Conservation (phyloP, 2,797 vertebrate species). For the Falco naumanni region DNA sequence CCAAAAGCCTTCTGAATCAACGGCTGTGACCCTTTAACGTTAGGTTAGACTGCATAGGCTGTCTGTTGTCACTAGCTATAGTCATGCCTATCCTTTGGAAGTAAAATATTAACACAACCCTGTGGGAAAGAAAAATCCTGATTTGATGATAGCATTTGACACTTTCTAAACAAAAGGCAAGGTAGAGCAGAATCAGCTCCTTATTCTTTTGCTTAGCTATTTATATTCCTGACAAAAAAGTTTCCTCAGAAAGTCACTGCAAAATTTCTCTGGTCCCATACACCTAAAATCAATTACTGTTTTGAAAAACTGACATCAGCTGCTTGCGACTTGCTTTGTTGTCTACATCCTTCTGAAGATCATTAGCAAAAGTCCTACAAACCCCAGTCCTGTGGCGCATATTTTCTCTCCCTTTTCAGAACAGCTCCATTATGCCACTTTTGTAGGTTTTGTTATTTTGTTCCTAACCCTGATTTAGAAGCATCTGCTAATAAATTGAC, state of each 20-base stretch:
- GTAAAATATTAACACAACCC: not conserved
- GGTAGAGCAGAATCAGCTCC: not conserved
- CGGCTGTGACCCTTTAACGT: not conserved
- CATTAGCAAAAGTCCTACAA: not conserved
- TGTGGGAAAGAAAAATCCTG: not conserved
- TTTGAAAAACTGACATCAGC: conserved; percentile 18
- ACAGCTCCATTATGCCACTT: not conserved
- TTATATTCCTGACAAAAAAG: not conserved
- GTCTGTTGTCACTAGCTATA: not conserved
- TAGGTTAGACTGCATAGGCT: not conserved
- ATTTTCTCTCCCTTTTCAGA: conserved; percentile 9
- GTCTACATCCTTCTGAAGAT: not conserved
- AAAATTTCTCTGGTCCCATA: not conserved
- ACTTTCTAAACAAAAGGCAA: not conserved
- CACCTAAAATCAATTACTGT: conserved; percentile 8
- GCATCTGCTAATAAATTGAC: conserved; percentile 64
- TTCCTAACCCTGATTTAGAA: conserved; percentile 56
- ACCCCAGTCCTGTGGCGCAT: not conserved
- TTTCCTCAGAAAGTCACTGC: not conserved
- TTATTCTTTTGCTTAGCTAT: not conserved
- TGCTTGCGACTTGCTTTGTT: not conserved
- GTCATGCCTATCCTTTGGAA: not conserved
- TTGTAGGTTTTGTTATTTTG: conserved; percentile 22
- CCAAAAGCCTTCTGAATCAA: not conserved
- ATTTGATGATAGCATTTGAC: not conserved